Evolutionary conservation across 2,888 invertebrate species (phyloP), one percentile per base, ranked within the genome.

Genomic region (Aquatica leii): DNA sequence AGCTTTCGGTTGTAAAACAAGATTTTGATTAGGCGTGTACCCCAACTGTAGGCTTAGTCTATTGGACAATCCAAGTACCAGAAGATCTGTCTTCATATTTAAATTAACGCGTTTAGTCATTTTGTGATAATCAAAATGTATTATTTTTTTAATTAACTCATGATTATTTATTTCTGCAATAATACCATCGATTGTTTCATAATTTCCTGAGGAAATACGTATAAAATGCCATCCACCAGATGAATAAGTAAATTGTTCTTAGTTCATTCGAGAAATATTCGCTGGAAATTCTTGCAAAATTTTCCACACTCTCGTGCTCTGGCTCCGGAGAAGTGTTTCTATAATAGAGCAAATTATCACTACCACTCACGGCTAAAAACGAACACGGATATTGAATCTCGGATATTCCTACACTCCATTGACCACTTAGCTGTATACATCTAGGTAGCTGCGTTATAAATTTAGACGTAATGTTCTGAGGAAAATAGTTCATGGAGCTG

Each of bases 381-480:
- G 40, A 53, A 40, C 40, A 53, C 17, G 53, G 53, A 21, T 40
- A 53, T 18, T 53, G 53, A 3, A 53, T 40, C 21, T 53, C 53
- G 2, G 53, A 2, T 11, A 53, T 6, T n/a, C 40, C 53, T 17
- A 53, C 37, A 3, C 35, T 40, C 53, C 53, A 53, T 3, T 35
- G 2, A n/a, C 12, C 40, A 20, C n/a, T 37, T 53, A 53, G 21
- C 8, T 40, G 4, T 5, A 53, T 18, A 20, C 40, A 40, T 53
- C 40, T 53, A 37, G 17, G 40, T 20, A 53, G 20, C 21, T 53
- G 53, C 1, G 37, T 53, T 15, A 12, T 37, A 12, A 53, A 53
- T 18, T 53, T 35, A 17, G 53, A 6, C 6, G 53, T 53, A 2
- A 12, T 53, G 40, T 53, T 53, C 8, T 53, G n/a, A 3, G 53